These are phyloP conservation scores for Stigmatopora argus DNA, from an alignment of 2,113 vertebrate species.

Conservation along the genomic window DNA sequence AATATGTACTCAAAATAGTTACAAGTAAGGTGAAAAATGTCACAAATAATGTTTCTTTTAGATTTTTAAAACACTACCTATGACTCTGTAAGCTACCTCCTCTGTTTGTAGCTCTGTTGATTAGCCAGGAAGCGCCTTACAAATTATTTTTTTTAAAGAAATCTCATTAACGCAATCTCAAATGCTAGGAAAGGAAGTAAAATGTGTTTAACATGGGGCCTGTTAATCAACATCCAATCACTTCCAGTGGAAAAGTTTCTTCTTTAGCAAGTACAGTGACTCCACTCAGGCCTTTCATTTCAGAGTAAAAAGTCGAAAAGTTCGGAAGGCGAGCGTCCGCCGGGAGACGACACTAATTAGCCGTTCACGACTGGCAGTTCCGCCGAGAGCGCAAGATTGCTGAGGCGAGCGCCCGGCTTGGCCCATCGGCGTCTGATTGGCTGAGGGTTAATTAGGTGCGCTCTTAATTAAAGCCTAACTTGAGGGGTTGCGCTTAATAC, in stretches of 20 bases:
- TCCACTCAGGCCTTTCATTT: not conserved
- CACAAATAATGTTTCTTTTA: too few relatives aligned
- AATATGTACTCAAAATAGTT: too few relatives aligned
- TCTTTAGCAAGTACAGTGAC: not conserved
- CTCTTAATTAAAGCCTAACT: slow-evolving; percentile 46
- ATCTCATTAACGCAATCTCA: too few relatives aligned
- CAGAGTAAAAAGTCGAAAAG: slow-evolving; percentile 2
- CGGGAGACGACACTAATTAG: slow-evolving; percentile 43
- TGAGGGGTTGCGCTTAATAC: slow-evolving; percentile 7
- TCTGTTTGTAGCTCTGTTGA: too few relatives aligned
- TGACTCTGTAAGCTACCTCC: too few relatives aligned
- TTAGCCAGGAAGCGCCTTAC: too few relatives aligned
- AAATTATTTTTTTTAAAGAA: too few relatives aligned
- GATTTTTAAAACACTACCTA: too few relatives aligned
- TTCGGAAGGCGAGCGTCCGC: not conserved
- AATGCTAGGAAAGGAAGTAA: not conserved
- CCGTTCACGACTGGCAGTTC: slow-evolving; percentile 33
- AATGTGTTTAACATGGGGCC: not conserved
- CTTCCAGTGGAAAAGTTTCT: slow-evolving; percentile 7
- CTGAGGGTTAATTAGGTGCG: slow-evolving; percentile 45
- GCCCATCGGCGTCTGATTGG: slow-evolving; percentile 54
- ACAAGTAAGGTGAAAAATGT: too few relatives aligned
- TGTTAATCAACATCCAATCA: not conserved
- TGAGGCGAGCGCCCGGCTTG: slow-evolving; percentile 35
- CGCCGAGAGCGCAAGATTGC: slow-evolving; percentile 37